Evolutionary conservation across 1,140 invertebrate genomes (phyloP).

Genomic region (Drosophila sp.): DNA sequence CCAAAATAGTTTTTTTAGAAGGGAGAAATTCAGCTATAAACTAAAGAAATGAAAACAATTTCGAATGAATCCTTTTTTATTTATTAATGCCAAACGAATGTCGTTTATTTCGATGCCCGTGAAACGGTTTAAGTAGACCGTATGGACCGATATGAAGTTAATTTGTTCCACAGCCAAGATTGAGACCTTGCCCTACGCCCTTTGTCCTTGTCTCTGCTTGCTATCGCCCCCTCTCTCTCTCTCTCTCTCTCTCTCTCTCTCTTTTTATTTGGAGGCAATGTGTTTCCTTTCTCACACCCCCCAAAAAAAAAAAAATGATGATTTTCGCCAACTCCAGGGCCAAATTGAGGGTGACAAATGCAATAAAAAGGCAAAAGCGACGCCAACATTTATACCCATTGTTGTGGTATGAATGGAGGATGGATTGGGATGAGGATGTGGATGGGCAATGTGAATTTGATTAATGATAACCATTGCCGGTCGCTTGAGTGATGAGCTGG

Average conservation of each 20-base stretch:
- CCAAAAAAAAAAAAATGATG: not conserved
- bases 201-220: conserved; percentile 22
- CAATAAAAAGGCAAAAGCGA: conserved; percentile 66
- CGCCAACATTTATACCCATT: conserved; percentile 47
- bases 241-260: not conserved
- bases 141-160: not conserved
- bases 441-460: conserved; percentile 55
- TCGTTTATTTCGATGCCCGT: no score
- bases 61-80: no score
- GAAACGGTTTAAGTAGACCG: no score
- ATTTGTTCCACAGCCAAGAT: not conserved
- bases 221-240: not conserved
- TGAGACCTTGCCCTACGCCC: conserved; percentile 11
- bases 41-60: no score
- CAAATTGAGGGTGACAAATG: conserved; percentile 61
- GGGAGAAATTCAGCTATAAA: no score
- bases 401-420: conserved; percentile 8
- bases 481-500: conserved; percentile 42
- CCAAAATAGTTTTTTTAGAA: no score
- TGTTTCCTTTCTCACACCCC: conserved; percentile 54
- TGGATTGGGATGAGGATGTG: not conserved
- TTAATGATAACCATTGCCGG: conserved; percentile 72
- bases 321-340: not conserved
- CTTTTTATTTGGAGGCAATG: conserved; percentile 19
- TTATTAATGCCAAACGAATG: no score